These are phyloP conservation scores for Cynopterus sphinx DNA, from an alignment of 2,797 vertebrate genomes.

Conservation along the genomic window DNA sequence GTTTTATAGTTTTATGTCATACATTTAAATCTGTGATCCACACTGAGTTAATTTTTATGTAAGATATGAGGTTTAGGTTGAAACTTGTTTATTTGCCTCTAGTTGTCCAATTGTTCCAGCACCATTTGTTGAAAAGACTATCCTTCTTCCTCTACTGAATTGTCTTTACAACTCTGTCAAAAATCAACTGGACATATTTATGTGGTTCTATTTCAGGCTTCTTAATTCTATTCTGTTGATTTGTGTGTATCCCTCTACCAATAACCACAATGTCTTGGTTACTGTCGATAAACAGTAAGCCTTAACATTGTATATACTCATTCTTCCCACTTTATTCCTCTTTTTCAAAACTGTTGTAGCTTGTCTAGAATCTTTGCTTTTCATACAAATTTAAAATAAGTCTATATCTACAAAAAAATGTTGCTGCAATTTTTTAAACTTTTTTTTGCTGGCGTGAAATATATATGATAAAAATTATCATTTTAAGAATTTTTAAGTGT, in stretches of 20 bases:
- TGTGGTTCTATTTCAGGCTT: background rate
- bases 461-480: background rate
- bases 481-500: background rate
- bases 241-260: background rate
- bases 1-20: constrained; percentile 16
- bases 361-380: constrained; percentile 8
- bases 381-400: constrained; percentile 30
- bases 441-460: background rate
- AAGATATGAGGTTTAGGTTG: background rate
- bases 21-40: background rate
- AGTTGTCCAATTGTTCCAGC: background rate
- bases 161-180: background rate
- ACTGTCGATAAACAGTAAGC: background rate
- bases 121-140: background rate
- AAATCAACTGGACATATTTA: background rate
- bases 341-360: constrained; percentile 24
- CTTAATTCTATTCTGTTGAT: background rate
- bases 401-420: background rate
- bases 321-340: background rate
- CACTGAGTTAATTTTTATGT: background rate
- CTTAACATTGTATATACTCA: background rate
- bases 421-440: background rate
- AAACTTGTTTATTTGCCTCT: background rate
- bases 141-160: background rate
- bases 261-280: background rate